Evolutionary conservation across 2,113 vertebrate species (phyloP), one percentile per base, ranked within the genome.

Genomic region (Dicentrarchus labrax): DNA sequence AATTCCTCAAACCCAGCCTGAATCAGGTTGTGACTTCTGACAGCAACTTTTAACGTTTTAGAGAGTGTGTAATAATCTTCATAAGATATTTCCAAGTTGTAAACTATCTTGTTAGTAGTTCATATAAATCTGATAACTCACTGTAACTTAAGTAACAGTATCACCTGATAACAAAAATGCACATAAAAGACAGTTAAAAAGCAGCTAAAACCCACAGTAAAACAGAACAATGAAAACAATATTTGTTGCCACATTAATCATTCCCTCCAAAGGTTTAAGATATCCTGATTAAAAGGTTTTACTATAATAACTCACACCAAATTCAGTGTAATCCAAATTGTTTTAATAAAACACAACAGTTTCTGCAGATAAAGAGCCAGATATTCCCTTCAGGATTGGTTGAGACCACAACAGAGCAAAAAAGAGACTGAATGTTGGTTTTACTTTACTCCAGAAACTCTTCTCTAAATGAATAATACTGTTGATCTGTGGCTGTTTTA

Each of bases 81-180:
- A 38, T 4, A 8, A 38, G 17, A 17, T 38, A 17, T 60, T 5
- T 61, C 5, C 56, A 62, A 11, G 36, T 38, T 67, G 61, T 41
- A 68, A 47, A 47, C 17, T 54, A 30, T 68, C 12, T 72, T 61
- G 21, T 70, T 15, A 69, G 54, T 72, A 56, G 54, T 47, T 82
- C 39, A 73, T 67, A n/a, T 12, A 68, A 45, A 53, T 72, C 51
- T 62, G 30, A 67, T 86, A 70, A 69, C 50, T 50, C 13, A 7
- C 67, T 61, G 61, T 62, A 54, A 73, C 73, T 61, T 10, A 39
- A 39, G 30, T 19, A 41, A 11, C 60, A 12, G 36, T 73, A 51
- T 12, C 17, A 41, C 24, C 56, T 51, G 24, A 76, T 59, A 56
- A 17, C 9, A 60, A 53, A 61, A 72, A 61, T 9, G 16, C 30